Base-by-base conservation (phyloP, 2,888 invertebrate species). In the Stenchaetothrips biformis region DNA sequence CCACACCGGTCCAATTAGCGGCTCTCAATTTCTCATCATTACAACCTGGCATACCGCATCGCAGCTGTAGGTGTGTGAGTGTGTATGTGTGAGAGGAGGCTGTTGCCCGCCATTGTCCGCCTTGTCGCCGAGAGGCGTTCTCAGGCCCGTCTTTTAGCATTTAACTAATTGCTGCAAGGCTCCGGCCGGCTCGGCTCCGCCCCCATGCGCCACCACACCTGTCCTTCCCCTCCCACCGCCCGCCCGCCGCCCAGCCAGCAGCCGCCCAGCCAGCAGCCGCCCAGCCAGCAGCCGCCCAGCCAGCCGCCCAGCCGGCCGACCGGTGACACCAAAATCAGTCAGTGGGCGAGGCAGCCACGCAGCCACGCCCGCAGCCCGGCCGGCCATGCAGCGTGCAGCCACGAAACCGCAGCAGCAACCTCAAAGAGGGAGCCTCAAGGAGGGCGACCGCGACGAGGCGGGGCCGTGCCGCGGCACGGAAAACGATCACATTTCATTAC, bases 21-120 rank as follows among this genome's bases (percentile, higher is more conserved):
- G 25, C 67, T 74, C 67, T 74, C 67, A 74, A 74, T 74, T 74
- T 74, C 67, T 25, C 67, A 74, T 74, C 67, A 21, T 74, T 74
- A 74, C 67, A 21, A 11, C 11, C 67, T 18, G 59, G 18, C 59
- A 59, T 59, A 59, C 59, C 59, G 59, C 25, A 74, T 25, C 67
- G 21, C 67, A 21, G n/a, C 67, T 74, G 67, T 21, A 21, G 11
- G 25, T 74, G 67, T 74, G 67, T 74, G 67, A 7, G 67, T 67
- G 67, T 21, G 67, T 67, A 21, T n/a, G 25, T 25, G 67, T 25
- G 67, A 1, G 2, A 4, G 37, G 37, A 37, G 37, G 37, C 7
- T 74, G 67, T 74, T 74, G 67, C 21, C 21, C 11, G 21, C 25
- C 67, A 25, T 74, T 74, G 67, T 74, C 11, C 67, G 37, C 7